phyloP scores from a whole-genome alignment of 2,888 invertebrate species.

The Tetragonula carbonaria region DNA sequence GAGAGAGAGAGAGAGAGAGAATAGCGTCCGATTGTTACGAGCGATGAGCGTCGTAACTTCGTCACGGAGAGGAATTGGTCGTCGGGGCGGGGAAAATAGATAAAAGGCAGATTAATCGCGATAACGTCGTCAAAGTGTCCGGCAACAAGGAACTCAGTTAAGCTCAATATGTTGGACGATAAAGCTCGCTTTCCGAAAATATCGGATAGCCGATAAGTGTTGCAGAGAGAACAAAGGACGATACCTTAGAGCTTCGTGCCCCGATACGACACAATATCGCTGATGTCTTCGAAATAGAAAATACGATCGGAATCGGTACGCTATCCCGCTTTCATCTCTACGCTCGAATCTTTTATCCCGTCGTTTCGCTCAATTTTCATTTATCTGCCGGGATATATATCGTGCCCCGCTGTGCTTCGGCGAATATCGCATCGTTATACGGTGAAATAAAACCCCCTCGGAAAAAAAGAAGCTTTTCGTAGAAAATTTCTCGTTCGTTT shows the following conservation, averaged over 20 bases:
- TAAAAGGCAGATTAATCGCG: slow-evolving; percentile 39
- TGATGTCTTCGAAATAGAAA: slow-evolving; percentile 42
- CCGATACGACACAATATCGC: slow-evolving; percentile 42
- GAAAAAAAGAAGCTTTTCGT: too few relatives aligned
- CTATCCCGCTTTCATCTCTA: background rate
- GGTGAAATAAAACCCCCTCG: too few relatives aligned
- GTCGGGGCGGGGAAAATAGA: slow-evolving; percentile 3
- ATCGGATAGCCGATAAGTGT: slow-evolving; percentile 55
- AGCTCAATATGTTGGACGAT: slow-evolving; percentile 48
- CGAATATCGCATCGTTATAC: background rate
- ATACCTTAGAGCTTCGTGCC: slow-evolving; percentile 36
- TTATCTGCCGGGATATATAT: background rate
- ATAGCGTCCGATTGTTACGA: background rate
- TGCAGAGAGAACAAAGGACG: slow-evolving; percentile 48
- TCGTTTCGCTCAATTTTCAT: slow-evolving; percentile 14
- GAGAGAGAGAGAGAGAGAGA: background rate
- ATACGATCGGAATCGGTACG: background rate
- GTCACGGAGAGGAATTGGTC: slow-evolving; percentile 8
- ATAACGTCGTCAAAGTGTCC: slow-evolving; percentile 41
- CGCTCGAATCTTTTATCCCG: background rate
- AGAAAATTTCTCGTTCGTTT: background rate
- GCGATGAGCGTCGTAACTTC: background rate
- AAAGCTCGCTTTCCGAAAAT: slow-evolving; percentile 45
- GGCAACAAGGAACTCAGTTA: slow-evolving; percentile 61
- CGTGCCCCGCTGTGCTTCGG: background rate